phyloP scores from a whole-genome alignment of 2,888 invertebrate species.

The Serrognathus titanus region DNA sequence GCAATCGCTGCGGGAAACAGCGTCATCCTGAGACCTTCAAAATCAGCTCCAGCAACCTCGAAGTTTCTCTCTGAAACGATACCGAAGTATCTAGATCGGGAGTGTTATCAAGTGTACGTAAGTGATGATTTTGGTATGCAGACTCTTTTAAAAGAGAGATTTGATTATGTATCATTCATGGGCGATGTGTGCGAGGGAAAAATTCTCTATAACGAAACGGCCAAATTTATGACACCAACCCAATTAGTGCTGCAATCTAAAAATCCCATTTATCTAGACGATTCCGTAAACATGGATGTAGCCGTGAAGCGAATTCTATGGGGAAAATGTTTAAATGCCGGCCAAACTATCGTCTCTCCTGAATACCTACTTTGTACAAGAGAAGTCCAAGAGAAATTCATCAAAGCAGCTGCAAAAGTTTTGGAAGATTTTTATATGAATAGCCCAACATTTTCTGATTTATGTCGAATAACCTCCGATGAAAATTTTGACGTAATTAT shows the following conservation, averaged over 20 bases:
- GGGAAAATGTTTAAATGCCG: constrained; percentile 91
- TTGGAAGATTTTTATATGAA: constrained; percentile 82
- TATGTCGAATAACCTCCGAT: constrained; percentile 76
- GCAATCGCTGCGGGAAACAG: constrained; percentile 94
- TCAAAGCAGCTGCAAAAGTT: constrained; percentile 54
- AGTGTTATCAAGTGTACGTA: constrained; percentile 71
- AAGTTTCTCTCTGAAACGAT: constrained; percentile 50
- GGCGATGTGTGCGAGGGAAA: constrained; percentile 85
- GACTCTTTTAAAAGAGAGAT: constrained; percentile 59
- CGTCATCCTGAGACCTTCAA: constrained; percentile 89
- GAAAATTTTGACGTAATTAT: constrained; percentile 74
- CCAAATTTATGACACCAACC: constrained; percentile 86
- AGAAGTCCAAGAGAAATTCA: constrained; percentile 65
- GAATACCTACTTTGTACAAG: constrained; percentile 89
- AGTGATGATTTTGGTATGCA: constrained; percentile 12
- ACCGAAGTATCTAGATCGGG: constrained; percentile 82
- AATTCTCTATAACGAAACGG: constrained; percentile 85
- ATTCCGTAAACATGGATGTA: constrained; percentile 70
- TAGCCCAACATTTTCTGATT: constrained; percentile 74
- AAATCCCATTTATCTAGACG: constrained; percentile 90
- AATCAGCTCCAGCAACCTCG: constrained; percentile 67
- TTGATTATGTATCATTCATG: constrained; percentile 97
- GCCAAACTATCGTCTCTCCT: constrained; percentile 96
- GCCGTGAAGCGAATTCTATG: constrained; percentile 83
- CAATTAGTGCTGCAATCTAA: constrained; percentile 83